Conservation (phyloP, 1,140 invertebrate genomes). For the Drosophila lowei region DNA sequence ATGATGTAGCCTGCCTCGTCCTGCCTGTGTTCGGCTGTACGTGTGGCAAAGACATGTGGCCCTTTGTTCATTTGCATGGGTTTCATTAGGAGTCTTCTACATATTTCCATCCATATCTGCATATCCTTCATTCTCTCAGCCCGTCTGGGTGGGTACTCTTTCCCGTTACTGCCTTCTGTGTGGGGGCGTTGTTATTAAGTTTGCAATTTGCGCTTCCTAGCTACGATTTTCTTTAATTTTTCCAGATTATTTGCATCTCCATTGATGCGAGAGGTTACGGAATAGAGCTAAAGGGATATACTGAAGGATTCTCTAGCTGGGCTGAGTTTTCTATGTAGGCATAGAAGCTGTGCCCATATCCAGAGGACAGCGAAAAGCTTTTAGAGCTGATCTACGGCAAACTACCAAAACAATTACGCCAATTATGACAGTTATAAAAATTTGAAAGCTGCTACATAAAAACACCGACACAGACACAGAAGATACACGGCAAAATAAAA, state of each 20-base stretch:
- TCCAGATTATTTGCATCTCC: no score
- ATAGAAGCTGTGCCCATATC: constrained; percentile 18
- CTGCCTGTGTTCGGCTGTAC: constrained; percentile 21
- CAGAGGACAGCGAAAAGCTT: constrained; percentile 65
- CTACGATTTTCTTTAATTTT: constrained; percentile 49
- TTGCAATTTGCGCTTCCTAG: constrained; percentile 53
- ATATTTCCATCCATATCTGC: constrained; percentile 10
- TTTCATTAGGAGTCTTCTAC: constrained; percentile 64
- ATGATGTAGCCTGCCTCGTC: constrained; percentile 36
- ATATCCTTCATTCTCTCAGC: neutral
- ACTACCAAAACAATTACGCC: constrained; percentile 75
- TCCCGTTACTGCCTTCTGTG: constrained; percentile 26
- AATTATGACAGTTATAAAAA: constrained; percentile 72
- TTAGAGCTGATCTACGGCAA: constrained; percentile 45
- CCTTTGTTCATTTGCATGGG: constrained; percentile 77
- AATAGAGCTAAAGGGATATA: no score
- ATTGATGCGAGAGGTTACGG: no score
- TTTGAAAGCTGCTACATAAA: constrained; percentile 60
- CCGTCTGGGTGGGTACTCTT: constrained; percentile 3
- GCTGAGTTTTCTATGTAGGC: no score
- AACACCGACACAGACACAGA: constrained; percentile 16
- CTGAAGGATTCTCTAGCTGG: no score
- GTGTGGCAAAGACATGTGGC: constrained; percentile 34
- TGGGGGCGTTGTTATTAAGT: constrained; percentile 57
- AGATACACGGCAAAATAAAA: constrained; percentile 42